These are phyloP conservation scores for Amblyopsis rosae DNA, from an alignment of 2,113 vertebrate genomes.

Conservation along the genomic window DNA sequence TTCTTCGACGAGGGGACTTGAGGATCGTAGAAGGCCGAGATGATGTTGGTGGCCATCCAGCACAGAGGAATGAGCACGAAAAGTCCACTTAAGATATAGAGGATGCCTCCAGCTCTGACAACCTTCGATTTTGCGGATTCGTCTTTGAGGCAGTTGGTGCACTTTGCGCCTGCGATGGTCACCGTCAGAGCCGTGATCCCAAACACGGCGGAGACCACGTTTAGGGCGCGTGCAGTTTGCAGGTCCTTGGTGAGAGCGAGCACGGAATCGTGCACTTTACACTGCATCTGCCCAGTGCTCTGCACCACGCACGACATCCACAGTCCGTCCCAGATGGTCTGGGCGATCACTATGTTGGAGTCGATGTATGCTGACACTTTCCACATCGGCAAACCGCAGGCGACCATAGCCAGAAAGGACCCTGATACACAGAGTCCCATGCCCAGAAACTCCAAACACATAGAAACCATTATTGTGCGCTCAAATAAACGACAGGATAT, in stretches of 20 bases:
- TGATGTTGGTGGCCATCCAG: constrained; percentile 92
- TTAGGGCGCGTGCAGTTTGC: constrained; percentile 88
- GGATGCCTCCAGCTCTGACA: constrained; percentile 80
- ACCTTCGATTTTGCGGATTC: constrained; percentile 79
- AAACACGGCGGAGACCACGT: constrained; percentile 84
- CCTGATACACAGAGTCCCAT: constrained; percentile 82
- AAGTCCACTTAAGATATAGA: constrained; percentile 84
- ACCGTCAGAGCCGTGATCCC: constrained; percentile 83
- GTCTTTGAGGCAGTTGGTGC: constrained; percentile 86
- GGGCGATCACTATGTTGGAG: constrained; percentile 88
- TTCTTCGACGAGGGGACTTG: constrained; percentile 79
- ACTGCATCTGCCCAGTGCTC: constrained; percentile 92
- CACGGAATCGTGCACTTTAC: constrained; percentile 83
- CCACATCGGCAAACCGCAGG: constrained; percentile 91
- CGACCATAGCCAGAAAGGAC: constrained; percentile 86
- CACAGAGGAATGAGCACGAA: constrained; percentile 87
- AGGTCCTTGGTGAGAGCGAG: constrained; percentile 78
- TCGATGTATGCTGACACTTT: constrained; percentile 90
- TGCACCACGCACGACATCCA: constrained; percentile 96
- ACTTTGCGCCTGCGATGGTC: constrained; percentile 88
- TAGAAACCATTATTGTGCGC: constrained; percentile 77
- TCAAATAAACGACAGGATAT: background rate
- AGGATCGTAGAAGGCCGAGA: constrained; percentile 87
- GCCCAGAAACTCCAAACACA: constrained; percentile 85
- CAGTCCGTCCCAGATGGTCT: constrained; percentile 90